Conservation (phyloP, 2,888 invertebrate genomes). For the Agonopterix alstromeriana region DNA sequence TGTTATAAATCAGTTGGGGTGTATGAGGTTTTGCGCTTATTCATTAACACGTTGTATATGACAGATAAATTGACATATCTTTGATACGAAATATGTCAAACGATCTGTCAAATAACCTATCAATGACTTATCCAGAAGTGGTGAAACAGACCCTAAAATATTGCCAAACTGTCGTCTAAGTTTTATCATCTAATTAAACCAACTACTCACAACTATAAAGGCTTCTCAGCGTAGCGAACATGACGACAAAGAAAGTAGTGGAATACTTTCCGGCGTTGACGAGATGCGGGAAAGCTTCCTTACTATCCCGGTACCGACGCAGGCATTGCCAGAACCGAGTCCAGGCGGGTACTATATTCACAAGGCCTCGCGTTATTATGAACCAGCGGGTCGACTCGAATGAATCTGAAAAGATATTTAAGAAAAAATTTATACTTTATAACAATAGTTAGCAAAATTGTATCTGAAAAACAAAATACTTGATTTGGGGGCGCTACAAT, state of each 20-base stretch:
- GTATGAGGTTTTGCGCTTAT: no score
- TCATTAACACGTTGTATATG: no score
- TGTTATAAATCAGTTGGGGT: no score
- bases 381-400: slow-evolving; percentile 83
- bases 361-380: slow-evolving; percentile 87
- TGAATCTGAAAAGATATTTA: slow-evolving; percentile 21
- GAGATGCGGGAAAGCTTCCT: slow-evolving; percentile 95
- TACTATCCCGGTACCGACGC: slow-evolving; percentile 95
- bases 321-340: slow-evolving; percentile 98
- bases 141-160: no score
- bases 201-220: slow-evolving; percentile 54
- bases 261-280: slow-evolving; percentile 99
- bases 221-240: slow-evolving; percentile 85
- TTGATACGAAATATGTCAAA: no score
- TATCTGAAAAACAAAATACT: no score
- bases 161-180: neutral
- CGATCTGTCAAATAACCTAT: no score
- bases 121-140: no score
- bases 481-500: no score
- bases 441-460: no score
- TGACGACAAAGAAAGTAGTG: slow-evolving; percentile 96
- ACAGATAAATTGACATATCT: no score
- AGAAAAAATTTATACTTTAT: no score
- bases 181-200: neutral
- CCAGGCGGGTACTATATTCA: slow-evolving; percentile 97